Percentiles rank a stretch among this genome's conserved stretches.
Conservation (phyloP, 2,888 invertebrate species). For the Dioctria rufipes region DNA sequence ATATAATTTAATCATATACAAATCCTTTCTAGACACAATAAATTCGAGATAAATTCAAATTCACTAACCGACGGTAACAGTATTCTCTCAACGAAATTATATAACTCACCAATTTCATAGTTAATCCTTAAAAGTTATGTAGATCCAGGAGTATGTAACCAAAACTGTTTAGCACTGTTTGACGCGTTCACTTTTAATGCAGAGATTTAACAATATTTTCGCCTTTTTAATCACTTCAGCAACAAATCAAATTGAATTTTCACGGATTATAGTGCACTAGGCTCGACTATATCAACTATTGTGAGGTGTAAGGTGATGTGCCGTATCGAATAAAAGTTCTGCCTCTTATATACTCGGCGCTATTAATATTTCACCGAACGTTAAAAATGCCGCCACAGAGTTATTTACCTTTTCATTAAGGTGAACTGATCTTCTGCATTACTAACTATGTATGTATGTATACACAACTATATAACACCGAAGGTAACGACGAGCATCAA, state of each 20-base stretch:
- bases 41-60: too few species aligned
- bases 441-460: not conserved
- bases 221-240: not conserved
- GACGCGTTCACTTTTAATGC: not conserved
- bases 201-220: conserved; percentile 19
- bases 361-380: conserved; percentile 29
- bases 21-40: too few species aligned
- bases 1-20: too few species aligned
- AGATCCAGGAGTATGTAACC: conserved; percentile 1
- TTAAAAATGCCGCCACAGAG: conserved; percentile 41
- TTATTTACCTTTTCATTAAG: conserved; percentile 45
- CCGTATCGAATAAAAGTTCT: conserved; percentile 52
- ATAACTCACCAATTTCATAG: conserved; percentile 54
- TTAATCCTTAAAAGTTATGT: conserved; percentile 36
- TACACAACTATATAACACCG: conserved; percentile 10
- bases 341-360: conserved; percentile 54
- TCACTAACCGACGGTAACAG: too few species aligned
- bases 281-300: conserved; percentile 36
- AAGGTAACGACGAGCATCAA: conserved; percentile 14
- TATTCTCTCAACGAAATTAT: not conserved
- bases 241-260: not conserved
- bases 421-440: conserved; percentile 50
- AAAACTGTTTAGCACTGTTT: not conserved
- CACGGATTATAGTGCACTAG: conserved; percentile 2
- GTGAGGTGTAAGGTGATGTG: conserved; percentile 54